A percentile compares a stretch with the other conserved stretches of the same genome.
These are phyloP conservation scores for Gallinago media DNA, from an alignment of 2,113 vertebrate genomes.

Conservation along the genomic window DNA sequence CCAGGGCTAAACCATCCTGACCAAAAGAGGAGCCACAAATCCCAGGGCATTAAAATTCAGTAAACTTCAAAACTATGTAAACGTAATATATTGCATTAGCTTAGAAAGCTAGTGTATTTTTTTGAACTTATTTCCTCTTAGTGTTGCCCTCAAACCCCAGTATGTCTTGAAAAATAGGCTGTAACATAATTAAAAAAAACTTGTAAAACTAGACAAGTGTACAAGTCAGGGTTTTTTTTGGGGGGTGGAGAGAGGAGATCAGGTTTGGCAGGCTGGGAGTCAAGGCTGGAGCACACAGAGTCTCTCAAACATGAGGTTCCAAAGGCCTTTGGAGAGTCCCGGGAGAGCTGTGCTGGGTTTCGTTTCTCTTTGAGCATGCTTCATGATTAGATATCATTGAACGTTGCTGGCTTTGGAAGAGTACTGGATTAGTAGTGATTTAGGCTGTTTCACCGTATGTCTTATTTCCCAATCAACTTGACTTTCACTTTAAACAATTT, in stretches of 20 bases:
- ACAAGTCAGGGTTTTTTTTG: neutral
- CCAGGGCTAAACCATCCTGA: neutral
- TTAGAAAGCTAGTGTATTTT: neutral
- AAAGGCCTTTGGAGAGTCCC: neutral
- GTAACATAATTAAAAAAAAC: neutral
- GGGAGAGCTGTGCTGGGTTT: neutral
- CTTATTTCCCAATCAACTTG: neutral
- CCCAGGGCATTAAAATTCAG: slow-evolving; percentile 2
- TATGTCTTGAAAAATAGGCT: neutral
- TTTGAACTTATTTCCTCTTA: neutral
- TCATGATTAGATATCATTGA: neutral
- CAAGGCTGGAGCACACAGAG: neutral
- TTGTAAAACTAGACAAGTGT: neutral
- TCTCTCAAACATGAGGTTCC: neutral
- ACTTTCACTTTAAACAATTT: slow-evolving; percentile 1
- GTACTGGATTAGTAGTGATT: slow-evolving; percentile 12
- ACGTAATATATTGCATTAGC: neutral
- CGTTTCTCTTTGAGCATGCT: neutral
- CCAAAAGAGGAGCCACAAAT: slow-evolving; percentile 24
- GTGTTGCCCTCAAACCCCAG: neutral
- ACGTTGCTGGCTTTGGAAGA: neutral
- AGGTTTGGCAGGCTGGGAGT: neutral
- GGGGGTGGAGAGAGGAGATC: neutral
- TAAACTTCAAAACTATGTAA: neutral
- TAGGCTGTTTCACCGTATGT: neutral